Evolutionary conservation across 2,888 invertebrate genomes (phyloP).

Genomic region (Nectonema munidae): DNA sequence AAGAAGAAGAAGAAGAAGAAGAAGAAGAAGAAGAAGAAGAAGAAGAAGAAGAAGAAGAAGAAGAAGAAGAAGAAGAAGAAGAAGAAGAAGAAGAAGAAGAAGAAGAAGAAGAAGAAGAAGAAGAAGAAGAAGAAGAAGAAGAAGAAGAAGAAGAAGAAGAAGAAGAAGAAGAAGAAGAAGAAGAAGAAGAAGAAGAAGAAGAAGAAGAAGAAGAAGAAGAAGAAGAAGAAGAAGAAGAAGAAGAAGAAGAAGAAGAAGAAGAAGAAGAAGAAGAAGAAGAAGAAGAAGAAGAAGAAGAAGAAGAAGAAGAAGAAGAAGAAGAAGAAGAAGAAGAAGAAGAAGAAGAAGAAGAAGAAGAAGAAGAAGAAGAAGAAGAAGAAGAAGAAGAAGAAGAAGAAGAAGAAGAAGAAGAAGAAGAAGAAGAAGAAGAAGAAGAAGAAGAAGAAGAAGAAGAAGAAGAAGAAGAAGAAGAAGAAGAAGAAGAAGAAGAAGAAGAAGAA

Average conservation of each 20-base stretch:
- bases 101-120: slow-evolving; percentile 1
- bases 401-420: slow-evolving; percentile 11
- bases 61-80: no score
- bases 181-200: no score
- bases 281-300: slow-evolving; percentile 18
- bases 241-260: slow-evolving; percentile 23
- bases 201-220: slow-evolving; percentile 22
- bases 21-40: no score
- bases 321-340: slow-evolving; percentile 23
- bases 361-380: slow-evolving; percentile 15
- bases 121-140: slow-evolving; percentile 1
- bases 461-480: slow-evolving; percentile 7
- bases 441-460: slow-evolving; percentile 9
- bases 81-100: not conserved
- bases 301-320: slow-evolving; percentile 20
- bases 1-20: no score
- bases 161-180: slow-evolving; percentile 8
- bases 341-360: slow-evolving; percentile 22
- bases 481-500: slow-evolving; percentile 11
- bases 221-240: slow-evolving; percentile 23
- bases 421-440: slow-evolving; percentile 14
- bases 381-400: slow-evolving; percentile 13
- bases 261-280: slow-evolving; percentile 22
- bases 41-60: no score
- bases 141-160: not conserved